Base-by-base conservation (phyloP, 2,113 vertebrate genomes). In the Planiliza haematocheilus region DNA sequence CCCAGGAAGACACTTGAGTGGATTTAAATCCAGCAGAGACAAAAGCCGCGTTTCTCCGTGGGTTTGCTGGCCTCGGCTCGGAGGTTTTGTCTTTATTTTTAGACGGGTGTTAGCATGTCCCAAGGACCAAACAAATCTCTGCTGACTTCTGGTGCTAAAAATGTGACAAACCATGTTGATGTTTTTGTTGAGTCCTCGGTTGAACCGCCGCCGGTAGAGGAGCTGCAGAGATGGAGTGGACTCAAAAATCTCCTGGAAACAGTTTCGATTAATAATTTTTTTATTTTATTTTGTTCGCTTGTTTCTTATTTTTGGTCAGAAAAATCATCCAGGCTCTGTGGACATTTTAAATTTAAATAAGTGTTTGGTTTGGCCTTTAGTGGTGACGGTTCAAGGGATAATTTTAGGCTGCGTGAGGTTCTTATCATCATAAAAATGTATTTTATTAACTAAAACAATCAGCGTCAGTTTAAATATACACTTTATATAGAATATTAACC, bases 11-110 rank as follows among this genome's bases (percentile, higher is more conserved):
- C 42, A 51, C 53, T 61, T 73, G 2, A 37, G 24, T 37, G 46
- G 45, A 81, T 81, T 76, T 59, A 64, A 42, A 83, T 78, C 62
- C 7, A 81, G 53, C 51, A 14, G 69, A 36, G 59, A 49, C 17
- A 65, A 51, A 34, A 42, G 55, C 53, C 11, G 24, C 41, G 17
- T 46, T 67, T 57, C 17, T 67, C 51, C 17, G 17, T 51, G 41
- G 34, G 34, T 10, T 37, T 48, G 17, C 72, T 64, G 2, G n/a
- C n/a, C n/a, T n/a, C 38, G 36, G 49, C 37, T 71, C 12, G 17
- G 41, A 66, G 39, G 36, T 53, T 30, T 10, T 24, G 4, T 72
- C 5, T 72, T 57, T 70, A 70, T 61, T 74, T 65, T 70, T 20
- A 59, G 3, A 30, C 18, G 18, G 41, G 18, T 56, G 64, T 66